phyloP scores from a whole-genome alignment of 53 echinoderm and acorn worm genomes.

The Mesocentrotus franciscanus region DNA sequence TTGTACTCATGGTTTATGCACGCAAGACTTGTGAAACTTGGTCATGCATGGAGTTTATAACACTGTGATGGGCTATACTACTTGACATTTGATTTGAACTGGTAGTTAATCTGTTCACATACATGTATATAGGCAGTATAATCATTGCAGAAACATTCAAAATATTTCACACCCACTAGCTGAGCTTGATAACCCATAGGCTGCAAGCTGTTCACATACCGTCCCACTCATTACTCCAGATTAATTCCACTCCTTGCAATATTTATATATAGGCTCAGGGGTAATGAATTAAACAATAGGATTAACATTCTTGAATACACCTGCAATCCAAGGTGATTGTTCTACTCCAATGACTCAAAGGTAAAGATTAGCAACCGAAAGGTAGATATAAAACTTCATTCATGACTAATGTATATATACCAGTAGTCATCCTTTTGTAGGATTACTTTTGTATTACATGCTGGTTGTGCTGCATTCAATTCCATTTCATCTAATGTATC shows the following conservation, averaged over 20 bases:
- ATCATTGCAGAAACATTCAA: background rate
- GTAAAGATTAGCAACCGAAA: background rate
- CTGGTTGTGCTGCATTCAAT: no score
- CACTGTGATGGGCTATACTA: background rate
- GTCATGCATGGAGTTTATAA: no score
- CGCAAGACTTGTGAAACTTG: no score
- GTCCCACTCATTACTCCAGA: background rate
- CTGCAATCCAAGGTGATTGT: background rate
- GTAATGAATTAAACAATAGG: background rate
- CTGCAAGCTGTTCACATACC: background rate
- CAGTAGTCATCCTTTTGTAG: no score
- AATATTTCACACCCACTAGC: background rate
- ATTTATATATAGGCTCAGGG: background rate
- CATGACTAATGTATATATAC: background rate
- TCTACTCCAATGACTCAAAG: background rate
- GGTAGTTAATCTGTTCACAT: background rate
- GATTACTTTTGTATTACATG: no score
- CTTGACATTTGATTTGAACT: background rate
- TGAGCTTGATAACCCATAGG: background rate
- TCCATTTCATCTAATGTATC: no score
- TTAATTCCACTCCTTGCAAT: background rate
- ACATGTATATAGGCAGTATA: background rate
- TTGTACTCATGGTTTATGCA: no score
- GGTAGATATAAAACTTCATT: background rate
- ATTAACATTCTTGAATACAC: constrained; percentile 22